These are phyloP conservation scores for Agriopis aurantiaria DNA, from an alignment of 2,888 invertebrate species.

Conservation along the genomic window DNA sequence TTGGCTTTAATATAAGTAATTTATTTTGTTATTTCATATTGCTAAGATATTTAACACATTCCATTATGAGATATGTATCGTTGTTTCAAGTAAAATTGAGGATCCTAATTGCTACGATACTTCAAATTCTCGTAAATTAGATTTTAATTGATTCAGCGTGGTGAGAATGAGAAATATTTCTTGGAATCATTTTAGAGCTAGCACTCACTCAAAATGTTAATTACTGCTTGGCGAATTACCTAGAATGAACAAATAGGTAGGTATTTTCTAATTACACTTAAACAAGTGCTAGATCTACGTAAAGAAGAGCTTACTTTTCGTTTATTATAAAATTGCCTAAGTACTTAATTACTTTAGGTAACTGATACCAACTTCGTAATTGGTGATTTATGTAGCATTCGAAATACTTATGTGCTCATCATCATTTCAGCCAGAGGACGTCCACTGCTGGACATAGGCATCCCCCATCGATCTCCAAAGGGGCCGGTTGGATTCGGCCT, in stretches of 20 bases:
- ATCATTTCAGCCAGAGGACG: no score
- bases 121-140: conserved; percentile 10
- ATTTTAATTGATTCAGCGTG: conserved; percentile 11
- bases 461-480: no score
- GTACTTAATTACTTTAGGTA: no score
- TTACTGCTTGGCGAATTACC: conserved; percentile 1
- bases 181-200: conserved; percentile 5
- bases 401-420: no score
- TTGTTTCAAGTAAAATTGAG: neutral
- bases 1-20: no score
- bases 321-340: no score
- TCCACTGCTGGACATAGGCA: no score
- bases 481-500: no score
- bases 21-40: no score
- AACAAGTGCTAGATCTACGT: neutral
- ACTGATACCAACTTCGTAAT: no score
- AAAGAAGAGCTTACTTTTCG: neutral
- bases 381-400: no score
- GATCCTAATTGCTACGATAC: conserved; percentile 7
- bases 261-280: neutral
- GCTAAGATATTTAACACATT: no score
- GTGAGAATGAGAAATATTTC: conserved; percentile 9
- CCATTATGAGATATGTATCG: neutral
- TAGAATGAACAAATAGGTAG: neutral
- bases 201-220: conserved; percentile 4